Evolutionary conservation across 2,113 vertebrate species (phyloP).

Genomic region (Oceanites oceanicus): DNA sequence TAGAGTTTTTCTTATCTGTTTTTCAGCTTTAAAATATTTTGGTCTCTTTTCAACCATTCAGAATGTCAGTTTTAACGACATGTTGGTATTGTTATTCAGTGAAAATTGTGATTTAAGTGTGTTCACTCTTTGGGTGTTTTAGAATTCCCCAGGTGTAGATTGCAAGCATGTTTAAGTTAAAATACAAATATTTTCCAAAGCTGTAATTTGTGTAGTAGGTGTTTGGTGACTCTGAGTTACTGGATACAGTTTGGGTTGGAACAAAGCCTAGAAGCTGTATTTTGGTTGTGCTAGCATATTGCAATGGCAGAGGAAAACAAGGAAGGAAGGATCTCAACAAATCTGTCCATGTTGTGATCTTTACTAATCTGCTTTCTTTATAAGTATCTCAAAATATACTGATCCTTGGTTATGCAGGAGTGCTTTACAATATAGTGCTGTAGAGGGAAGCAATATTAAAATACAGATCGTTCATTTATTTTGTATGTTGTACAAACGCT

Average conservation of each 20-base stretch:
- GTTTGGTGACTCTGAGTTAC: neutral
- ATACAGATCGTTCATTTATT: neutral
- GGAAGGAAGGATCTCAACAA: neutral
- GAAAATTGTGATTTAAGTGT: neutral
- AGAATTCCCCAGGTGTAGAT: neutral
- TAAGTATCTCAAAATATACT: neutral
- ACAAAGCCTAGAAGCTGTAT: neutral
- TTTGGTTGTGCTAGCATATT: neutral
- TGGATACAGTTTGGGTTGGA: constrained; percentile 7
- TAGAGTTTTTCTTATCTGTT: neutral
- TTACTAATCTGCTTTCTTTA: neutral
- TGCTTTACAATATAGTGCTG: neutral
- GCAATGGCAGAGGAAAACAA: neutral
- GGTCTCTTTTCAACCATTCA: neutral
- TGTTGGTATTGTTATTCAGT: neutral
- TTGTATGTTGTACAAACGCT: neutral
- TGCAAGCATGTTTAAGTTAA: neutral
- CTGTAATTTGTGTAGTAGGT: neutral
- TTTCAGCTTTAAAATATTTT: neutral
- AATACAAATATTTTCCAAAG: constrained; percentile 29
- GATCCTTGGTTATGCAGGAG: neutral
- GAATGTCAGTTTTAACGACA: neutral
- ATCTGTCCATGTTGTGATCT: neutral
- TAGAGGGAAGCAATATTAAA: neutral
- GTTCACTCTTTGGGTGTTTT: neutral